A percentile compares a stretch with the other conserved stretches of the same genome.
These are phyloP conservation scores for Chanos chanos DNA, from an alignment of 2,797 vertebrate genomes.

Conservation along the genomic window DNA sequence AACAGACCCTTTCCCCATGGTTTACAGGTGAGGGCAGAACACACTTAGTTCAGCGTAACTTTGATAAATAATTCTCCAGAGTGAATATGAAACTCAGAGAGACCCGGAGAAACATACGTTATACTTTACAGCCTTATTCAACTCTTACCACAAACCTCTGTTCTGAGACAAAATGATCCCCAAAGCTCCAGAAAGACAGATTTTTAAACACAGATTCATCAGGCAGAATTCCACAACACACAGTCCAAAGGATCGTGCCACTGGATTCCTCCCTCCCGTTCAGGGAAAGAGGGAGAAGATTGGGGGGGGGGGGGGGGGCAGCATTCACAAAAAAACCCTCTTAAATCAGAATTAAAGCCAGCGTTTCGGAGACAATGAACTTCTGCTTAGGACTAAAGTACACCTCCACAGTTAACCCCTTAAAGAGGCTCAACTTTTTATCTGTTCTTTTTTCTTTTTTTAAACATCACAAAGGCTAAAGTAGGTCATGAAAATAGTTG, in stretches of 20 bases:
- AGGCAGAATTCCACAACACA: slow-evolving; percentile 25
- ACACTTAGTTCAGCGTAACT: no score
- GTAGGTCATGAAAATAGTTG: no score
- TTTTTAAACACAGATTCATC: slow-evolving; percentile 48
- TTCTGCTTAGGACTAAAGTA: slow-evolving; percentile 2
- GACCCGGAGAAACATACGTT: no score
- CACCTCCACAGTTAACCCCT: no score
- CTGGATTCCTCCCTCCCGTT: slow-evolving; percentile 15
- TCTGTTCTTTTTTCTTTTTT: neutral
- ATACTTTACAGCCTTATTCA: slow-evolving; percentile 30
- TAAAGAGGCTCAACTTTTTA: no score
- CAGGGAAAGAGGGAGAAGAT: slow-evolving; percentile 5
- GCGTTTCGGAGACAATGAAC: slow-evolving; percentile 7
- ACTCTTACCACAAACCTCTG: slow-evolving; percentile 25
- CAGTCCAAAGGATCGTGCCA: slow-evolving; percentile 16
- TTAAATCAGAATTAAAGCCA: slow-evolving; percentile 36
- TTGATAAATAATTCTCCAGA: no score
- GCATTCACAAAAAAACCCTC: slow-evolving; percentile 18
- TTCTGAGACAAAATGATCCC: slow-evolving; percentile 42
- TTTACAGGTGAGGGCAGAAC: no score
- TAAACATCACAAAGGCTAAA: neutral
- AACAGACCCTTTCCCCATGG: no score
- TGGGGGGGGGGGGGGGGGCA: neutral
- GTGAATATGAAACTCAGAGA: no score
- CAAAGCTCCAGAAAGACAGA: slow-evolving; percentile 33